Percentiles rank a stretch among this genome's conserved stretches.
phyloP scores from a whole-genome alignment of 2,888 invertebrate genomes.

The Noctuana brunneofusca region DNA sequence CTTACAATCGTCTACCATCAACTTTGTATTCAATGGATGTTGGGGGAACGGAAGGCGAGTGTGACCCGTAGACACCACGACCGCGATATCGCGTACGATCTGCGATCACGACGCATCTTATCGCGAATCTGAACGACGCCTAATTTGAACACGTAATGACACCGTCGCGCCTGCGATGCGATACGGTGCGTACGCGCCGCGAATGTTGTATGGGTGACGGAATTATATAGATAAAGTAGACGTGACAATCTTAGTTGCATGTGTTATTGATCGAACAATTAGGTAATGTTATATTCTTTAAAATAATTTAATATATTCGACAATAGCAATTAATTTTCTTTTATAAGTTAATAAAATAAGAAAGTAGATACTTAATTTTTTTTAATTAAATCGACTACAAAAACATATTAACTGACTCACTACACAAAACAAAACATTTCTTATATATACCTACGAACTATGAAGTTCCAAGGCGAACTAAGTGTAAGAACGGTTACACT shows the following conservation, averaged over 20 bases:
- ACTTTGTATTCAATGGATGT: constrained; percentile 23
- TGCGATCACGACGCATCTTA: constrained; percentile 18
- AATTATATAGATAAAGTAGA: neutral
- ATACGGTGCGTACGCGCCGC: neutral
- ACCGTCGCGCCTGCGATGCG: constrained; percentile 5
- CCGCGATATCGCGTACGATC: constrained; percentile 23
- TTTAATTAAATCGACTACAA: too few species aligned
- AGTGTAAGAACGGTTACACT: too few species aligned
- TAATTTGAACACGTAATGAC: constrained; percentile 3
- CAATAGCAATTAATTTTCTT: too few species aligned
- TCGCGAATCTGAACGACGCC: constrained; percentile 13
- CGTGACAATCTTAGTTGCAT: neutral
- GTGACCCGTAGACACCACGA: neutral
- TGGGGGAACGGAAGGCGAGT: constrained; percentile 8
- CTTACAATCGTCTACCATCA: neutral
- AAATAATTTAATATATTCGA: too few species aligned
- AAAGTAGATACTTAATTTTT: too few species aligned
- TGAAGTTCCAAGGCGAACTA: too few species aligned
- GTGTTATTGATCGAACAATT: too few species aligned
- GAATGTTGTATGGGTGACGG: neutral
- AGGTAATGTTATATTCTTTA: too few species aligned
- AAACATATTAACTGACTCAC: too few species aligned
- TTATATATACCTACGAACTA: too few species aligned
- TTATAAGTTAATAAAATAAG: too few species aligned
- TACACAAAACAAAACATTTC: too few species aligned